Base-by-base conservation (phyloP, 2,113 vertebrate genomes). In the Panurus biarmicus region DNA sequence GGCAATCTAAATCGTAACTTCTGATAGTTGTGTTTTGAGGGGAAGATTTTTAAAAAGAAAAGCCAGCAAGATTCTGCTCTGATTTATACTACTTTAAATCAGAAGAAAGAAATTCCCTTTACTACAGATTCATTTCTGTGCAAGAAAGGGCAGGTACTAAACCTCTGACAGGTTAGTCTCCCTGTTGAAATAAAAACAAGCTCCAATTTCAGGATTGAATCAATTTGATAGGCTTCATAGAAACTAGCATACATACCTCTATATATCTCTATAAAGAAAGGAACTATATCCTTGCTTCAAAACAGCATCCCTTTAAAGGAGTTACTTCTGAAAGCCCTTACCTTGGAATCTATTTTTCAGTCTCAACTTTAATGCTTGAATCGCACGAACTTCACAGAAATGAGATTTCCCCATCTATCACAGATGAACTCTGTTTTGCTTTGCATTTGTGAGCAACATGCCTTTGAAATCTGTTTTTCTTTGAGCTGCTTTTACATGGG, bases 391-490 rank as follows among this genome's bases (percentile, higher is more conserved):
- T 94, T 89, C 67, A 74, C 3, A 60, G 51, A 78, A 89, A 62
- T 47, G 82, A 31, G 77, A 77, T 71, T 76, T 65, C 42, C 21
- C 36, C 57, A 24, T 44, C 81, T 50, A 7, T 69, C 44, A 71
- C 25, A 73, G 70, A 79, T 26, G 48, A 86, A 84, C 61, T 86
- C 71, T 57, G 61, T 85, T 89, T 89, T 91, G 14, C 75, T 91
- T 76, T 2, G 6, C 50, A 70, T 91, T 90, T 88, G 64, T 25
- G n/a, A 90, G 69, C 60, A 93, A 83, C n/a, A 26, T 48, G 78
- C 69, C 72, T 95, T 91, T 90, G 90, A 95, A 94, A 91, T 35
- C 57, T 94, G 67, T 86, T 94, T 93, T 96, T 48, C 64, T 91
- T 67, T 72, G 64, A 91, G 79, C n/a, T 77, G 69, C 75, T 94